Evolutionary conservation across 2,113 vertebrate genomes (phyloP), one percentile per base, ranked within the genome.

Genomic region (Hippocampus barbouri): DNA sequence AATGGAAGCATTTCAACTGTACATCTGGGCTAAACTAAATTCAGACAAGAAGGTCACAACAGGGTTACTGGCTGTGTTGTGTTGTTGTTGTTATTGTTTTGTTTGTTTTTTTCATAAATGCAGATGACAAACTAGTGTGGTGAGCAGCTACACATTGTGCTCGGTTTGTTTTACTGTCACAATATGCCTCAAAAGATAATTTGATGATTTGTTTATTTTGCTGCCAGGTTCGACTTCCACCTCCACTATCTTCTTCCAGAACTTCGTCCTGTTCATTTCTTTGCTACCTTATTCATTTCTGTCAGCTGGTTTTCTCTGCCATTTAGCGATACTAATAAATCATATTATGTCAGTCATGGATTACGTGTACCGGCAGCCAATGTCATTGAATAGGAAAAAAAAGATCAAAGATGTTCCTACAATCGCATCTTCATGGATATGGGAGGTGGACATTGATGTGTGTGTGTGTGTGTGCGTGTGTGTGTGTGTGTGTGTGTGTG

Each of bases 201-300:
- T 73, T 77, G 71, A 77, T 72, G 80, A 91, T 92, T 89, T 92
- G 89, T 93, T 65, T 92, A 91, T 94, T 94, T 93, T 79, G 84
- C 89, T 93, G 92, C 93, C 93, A 93, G 93, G 92, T 89, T 81
- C 89, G 71, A 70, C 70, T 77, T 70, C 78, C 77, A 68, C 83
- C 86, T 71, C 80, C 71, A 63, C 69, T 68, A 72, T 78, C 76
- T 72, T 78, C 72, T 80, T 80, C 72, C 67, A 71, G 41, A 70
- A 73, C 78, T 78, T 75, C 83, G 81, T 79, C 75, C 73, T 74
- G 79, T 70, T 72, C 79, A 66, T 92, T 75, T 89, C 91, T 81
- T 82, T 86, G 82, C 86, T 91, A 79, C 94, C 93, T 95, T 94
- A 94, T 91, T 93, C 92, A 94, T 91, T 95, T 94, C 91, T 94